These are phyloP conservation scores for Venusia cambrica DNA, from an alignment of 2,888 invertebrate species.

Conservation along the genomic window DNA sequence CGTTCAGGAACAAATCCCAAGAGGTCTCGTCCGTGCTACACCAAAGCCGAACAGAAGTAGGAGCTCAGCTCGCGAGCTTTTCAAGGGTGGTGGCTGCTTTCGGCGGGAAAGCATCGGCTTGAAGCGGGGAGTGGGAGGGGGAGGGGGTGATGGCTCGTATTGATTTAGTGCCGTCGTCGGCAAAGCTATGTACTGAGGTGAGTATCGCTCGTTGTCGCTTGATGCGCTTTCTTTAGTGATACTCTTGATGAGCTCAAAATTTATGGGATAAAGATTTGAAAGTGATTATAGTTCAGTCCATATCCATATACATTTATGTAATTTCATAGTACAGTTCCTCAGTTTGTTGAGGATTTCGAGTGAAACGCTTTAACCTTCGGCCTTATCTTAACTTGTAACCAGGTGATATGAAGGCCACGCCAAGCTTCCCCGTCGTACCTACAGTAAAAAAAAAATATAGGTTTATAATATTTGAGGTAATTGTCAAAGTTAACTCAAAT, in stretches of 20 bases:
- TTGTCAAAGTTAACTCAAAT: too few species aligned
- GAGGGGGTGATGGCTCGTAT: constrained; percentile 80
- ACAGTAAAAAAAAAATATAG: too few species aligned
- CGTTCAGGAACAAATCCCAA: constrained; percentile 72
- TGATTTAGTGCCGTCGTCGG: constrained; percentile 83
- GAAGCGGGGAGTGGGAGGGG: constrained; percentile 47
- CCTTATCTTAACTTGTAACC: too few species aligned
- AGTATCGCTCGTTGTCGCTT: constrained; percentile 69
- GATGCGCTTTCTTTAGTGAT: constrained; percentile 72
- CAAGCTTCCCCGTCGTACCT: too few species aligned
- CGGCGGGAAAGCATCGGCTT: constrained; percentile 75
- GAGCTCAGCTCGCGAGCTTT: constrained; percentile 81
- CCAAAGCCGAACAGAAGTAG: constrained; percentile 81
- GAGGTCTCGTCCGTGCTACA: constrained; percentile 73
- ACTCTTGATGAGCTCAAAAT: constrained; percentile 28
- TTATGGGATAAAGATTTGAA: constrained; percentile 30
- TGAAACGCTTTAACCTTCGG: too few species aligned
- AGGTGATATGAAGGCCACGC: too few species aligned
- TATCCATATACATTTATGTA: constrained; percentile 2
- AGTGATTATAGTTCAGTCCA: neutral
- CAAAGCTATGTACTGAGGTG: constrained; percentile 75
- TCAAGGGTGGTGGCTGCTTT: constrained; percentile 80
- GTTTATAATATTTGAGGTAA: too few species aligned
- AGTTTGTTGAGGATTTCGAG: too few species aligned
- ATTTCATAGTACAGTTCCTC: too few species aligned